Base-by-base conservation (phyloP, 2,113 vertebrate species). In the Bubalus kerabau region DNA sequence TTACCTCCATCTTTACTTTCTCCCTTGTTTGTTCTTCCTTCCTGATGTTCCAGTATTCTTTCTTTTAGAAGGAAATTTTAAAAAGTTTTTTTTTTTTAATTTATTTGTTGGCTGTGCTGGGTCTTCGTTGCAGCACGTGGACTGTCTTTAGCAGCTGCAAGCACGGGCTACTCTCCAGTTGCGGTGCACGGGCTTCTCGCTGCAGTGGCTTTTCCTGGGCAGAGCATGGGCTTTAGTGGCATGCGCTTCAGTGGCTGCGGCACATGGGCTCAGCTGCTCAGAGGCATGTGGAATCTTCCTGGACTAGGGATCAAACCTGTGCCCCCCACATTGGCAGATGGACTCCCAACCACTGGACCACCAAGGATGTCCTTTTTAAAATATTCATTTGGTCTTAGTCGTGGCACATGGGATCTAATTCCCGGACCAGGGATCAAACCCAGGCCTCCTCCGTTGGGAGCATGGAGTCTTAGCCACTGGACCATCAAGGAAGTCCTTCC, bases 61-160 rank as follows among this genome's bases (percentile, higher is more conserved):
- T 30, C 40, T n/a, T 62, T 56, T 12, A 30, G 71, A 76, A 76
- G 11, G 36, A 43, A 76, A 76, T 43, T 40, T 40, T 12, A 0
- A 11, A 19, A 21, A 36, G 1, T 36, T 23, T 12, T 36, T 71
- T 71, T 71, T 36, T 71, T 10, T 6, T 0, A n/a, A 11, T 36
- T 71, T 36, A 71, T 36, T 23, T 40, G 71, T 76, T 76, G 71
- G 71, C 40, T 43, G 71, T 76, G 71, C 71, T 76, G 71, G 36
- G 23, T 76, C 71, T 43, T 24, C 0, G 0, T 14, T 43, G 21
- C 1, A 0, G 71, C 36, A 40, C 0, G 3, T 76, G 71, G 12
- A 24, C 36, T 76, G 26, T 43, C 23, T 76, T 43, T 26, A 76
- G 71, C 23, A 43, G 23, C 71, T 76, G 23, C 40, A 4, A 14